These are phyloP conservation scores for Subanguina moxae DNA, from an alignment of 1,140 invertebrate genomes.

Conservation along the genomic window DNA sequence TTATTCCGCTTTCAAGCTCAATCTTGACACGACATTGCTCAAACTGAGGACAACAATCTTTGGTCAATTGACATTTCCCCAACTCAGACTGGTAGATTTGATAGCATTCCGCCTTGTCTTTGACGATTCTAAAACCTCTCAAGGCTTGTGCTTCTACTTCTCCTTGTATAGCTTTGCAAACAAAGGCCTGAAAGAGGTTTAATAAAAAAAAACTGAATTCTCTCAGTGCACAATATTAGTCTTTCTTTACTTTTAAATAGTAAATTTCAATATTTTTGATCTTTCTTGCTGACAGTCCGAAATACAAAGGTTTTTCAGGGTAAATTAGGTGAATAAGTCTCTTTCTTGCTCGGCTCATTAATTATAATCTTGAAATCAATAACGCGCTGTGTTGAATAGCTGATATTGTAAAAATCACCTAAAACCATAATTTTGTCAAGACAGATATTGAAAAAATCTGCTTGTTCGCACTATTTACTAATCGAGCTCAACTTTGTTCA, in stretches of 20 bases:
- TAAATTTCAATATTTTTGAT: neutral
- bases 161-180: neutral
- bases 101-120: constrained; percentile 2
- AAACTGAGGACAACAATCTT: constrained; percentile 10
- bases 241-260: neutral
- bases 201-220: too few relatives aligned
- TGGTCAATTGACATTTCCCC: neutral
- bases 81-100: constrained; percentile 8
- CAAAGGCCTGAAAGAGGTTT: neutral
- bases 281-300: too few relatives aligned
- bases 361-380: too few relatives aligned
- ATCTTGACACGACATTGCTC: neutral
- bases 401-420: too few relatives aligned
- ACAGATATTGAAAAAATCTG: too few relatives aligned
- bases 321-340: too few relatives aligned
- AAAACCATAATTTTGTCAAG: too few relatives aligned
- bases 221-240: neutral
- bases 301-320: too few relatives aligned
- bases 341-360: too few relatives aligned
- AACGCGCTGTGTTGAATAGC: too few relatives aligned
- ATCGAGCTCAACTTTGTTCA: too few relatives aligned
- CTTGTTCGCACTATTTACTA: too few relatives aligned
- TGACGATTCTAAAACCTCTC: neutral
- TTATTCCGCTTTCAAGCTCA: neutral
- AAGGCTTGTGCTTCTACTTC: neutral